Evolutionary conservation across 2,113 vertebrate species (phyloP).

Genomic region (Tretioscincus oriximinensis): DNA sequence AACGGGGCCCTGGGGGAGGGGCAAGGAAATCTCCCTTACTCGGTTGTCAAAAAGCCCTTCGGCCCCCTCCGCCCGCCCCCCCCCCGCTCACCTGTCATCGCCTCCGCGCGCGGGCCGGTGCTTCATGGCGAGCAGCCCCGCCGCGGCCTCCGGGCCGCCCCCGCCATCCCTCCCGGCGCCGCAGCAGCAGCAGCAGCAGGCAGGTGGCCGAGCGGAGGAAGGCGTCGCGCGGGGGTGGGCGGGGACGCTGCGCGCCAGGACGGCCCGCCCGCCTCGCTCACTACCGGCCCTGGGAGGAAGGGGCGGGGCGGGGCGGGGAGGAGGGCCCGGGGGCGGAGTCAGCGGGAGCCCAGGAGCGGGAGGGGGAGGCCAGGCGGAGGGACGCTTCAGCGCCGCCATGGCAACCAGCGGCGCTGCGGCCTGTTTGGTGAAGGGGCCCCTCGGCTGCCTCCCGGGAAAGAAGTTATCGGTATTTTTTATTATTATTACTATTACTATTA

Average conservation of each 20-base stretch:
- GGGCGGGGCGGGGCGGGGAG: slow-evolving; percentile 3
- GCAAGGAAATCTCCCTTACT: too few relatives aligned
- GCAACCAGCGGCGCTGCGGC: neutral
- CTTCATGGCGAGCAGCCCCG: slow-evolving; percentile 70
- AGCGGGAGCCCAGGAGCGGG: neutral
- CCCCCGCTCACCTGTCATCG: slow-evolving; percentile 21
- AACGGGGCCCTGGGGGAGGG: too few relatives aligned
- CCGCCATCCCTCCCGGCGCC: slow-evolving; percentile 21
- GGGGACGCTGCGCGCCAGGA: neutral
- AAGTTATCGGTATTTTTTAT: too few relatives aligned
- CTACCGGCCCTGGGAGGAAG: neutral
- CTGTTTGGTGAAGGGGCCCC: neutral
- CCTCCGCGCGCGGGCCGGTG: slow-evolving; percentile 64
- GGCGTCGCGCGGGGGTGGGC: too few relatives aligned
- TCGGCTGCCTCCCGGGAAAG: neutral
- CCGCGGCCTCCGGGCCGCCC: slow-evolving; percentile 3
- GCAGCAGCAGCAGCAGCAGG: neutral
- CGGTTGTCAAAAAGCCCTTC: neutral
- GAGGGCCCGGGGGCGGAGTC: neutral
- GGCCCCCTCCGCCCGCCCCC: neutral
- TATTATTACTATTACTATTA: too few relatives aligned
- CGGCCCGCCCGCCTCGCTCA: neutral
- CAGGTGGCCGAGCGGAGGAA: neutral
- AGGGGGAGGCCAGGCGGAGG: neutral
- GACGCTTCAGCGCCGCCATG: neutral